These are phyloP conservation scores for Pseudobourletiella spinata DNA, from an alignment of 1,140 invertebrate genomes.

Conservation along the genomic window DNA sequence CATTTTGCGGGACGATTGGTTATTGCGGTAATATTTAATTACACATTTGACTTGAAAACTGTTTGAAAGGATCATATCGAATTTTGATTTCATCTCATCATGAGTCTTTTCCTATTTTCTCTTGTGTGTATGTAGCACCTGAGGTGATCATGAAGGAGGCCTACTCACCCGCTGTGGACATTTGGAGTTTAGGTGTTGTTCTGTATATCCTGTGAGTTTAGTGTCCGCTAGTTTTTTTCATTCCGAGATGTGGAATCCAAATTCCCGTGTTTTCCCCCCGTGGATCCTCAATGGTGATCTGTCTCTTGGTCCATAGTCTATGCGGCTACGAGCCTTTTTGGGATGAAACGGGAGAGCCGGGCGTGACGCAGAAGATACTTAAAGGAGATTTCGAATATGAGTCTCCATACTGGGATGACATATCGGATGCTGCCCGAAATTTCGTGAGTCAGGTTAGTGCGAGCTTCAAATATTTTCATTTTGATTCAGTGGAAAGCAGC, in stretches of 20 bases:
- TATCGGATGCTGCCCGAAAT: constrained; percentile 44
- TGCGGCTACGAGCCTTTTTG: constrained; percentile 43
- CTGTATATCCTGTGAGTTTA: constrained; percentile 46
- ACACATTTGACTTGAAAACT: no score
- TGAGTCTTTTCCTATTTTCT: not conserved
- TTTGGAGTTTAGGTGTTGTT: constrained; percentile 50
- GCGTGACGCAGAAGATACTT: constrained; percentile 42
- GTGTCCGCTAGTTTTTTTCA: no score
- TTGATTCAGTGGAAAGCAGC: not conserved
- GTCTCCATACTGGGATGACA: constrained; percentile 45
- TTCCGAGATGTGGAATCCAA: no score
- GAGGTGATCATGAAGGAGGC: constrained; percentile 46
- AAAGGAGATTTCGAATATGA: constrained; percentile 43
- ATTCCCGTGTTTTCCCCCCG: no score
- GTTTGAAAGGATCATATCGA: no score
- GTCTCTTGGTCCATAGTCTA: not conserved
- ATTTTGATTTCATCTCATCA: no score
- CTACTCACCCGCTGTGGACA: constrained; percentile 45
- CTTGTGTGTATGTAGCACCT: constrained; percentile 42
- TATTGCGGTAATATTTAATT: constrained; percentile 36
- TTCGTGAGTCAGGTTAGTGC: constrained; percentile 37
- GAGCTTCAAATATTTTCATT: not conserved
- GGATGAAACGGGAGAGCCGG: constrained; percentile 39
- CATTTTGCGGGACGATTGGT: constrained; percentile 45
- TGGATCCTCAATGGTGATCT: no score